Evolutionary conservation across 30 jellyfish, hydroid and myxozoan species (phyloP).

Genomic region (Hydra vulgaris): DNA sequence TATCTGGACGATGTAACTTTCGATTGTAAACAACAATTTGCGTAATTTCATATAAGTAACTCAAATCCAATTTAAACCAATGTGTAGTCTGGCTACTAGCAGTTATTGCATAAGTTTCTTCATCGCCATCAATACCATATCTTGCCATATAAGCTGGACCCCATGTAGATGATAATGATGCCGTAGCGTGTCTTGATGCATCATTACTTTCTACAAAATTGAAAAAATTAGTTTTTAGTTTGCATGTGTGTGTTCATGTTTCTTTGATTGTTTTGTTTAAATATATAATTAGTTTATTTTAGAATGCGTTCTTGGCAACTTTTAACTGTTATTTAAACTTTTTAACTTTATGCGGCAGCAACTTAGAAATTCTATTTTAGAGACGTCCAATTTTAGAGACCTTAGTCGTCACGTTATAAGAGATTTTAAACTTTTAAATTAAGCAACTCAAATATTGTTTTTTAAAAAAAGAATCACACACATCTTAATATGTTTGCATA

Average conservation of each 20-base stretch:
- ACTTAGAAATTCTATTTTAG: too few species aligned
- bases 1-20: neutral
- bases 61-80: neutral
- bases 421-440: neutral
- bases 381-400: too few species aligned
- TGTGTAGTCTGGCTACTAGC: neutral
- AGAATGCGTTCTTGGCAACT: too few species aligned
- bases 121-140: neutral
- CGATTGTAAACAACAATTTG: neutral
- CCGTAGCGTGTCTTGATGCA: neutral
- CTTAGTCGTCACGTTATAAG: too few species aligned
- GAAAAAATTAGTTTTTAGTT: too few species aligned
- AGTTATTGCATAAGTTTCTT: neutral
- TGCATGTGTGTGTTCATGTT: too few species aligned
- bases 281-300: too few species aligned
- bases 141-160: neutral
- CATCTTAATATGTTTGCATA: neutral
- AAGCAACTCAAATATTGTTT: neutral
- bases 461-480: neutral
- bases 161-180: neutral
- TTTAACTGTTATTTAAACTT: too few species aligned
- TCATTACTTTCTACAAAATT: neutral
- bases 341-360: too few species aligned
- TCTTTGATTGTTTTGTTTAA: too few species aligned
- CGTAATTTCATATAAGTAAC: neutral